Evolutionary conservation across 92 coral and sea anemone species (phyloP), one percentile per base, ranked within the genome.

Genomic region (Diadumene lineata): DNA sequence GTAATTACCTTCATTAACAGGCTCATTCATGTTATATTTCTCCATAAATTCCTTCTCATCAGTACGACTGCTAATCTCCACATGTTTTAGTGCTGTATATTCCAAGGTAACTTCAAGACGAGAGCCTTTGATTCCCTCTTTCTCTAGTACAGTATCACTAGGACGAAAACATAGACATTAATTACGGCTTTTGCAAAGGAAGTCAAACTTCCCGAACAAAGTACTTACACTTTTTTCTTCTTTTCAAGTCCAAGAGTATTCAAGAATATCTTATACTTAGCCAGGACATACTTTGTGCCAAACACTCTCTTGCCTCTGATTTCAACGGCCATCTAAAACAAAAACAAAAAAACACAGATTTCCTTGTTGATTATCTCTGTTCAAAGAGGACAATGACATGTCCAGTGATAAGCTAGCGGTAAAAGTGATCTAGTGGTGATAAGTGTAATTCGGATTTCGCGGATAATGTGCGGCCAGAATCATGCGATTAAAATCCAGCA

Each of bases 211-310:
- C n/a, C n/a, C n/a, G n/a, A n/a, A n/a, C n/a, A n/a, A n/a, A n/a
- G n/a, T 27, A 79, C 98, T 80, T 78, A 92, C 98, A 89, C 94
- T 90, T 84, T 90, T 70, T 90, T 90, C 85, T 85, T 90, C 84
- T 92, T 92, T 60, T 86, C 92, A 60, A 92, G 81, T n/a, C 86
- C 84, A 51, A 92, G 86, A 24, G 83, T 75, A 34, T 88, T 88
- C 70, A 92, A 50, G 61, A 84, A 90, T 79, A 92, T 77, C 69
- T 92, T 92, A 88, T 92, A 90, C 70, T 92, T 92, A 43, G 96
- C 98, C 80, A 90, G 68, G 25, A 92, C 82, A 75, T 90, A 90
- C 75, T 92, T 92, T 22, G 96, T 92, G 15, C 98, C 96, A 76
- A 92, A 86, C 0, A 85, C 83, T 50, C 98, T 81, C 34, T 90